A percentile compares a stretch with the other conserved stretches of the same genome.
These are phyloP conservation scores for Notiomystis cincta DNA, from an alignment of 2,113 vertebrate species.

Conservation along the genomic window DNA sequence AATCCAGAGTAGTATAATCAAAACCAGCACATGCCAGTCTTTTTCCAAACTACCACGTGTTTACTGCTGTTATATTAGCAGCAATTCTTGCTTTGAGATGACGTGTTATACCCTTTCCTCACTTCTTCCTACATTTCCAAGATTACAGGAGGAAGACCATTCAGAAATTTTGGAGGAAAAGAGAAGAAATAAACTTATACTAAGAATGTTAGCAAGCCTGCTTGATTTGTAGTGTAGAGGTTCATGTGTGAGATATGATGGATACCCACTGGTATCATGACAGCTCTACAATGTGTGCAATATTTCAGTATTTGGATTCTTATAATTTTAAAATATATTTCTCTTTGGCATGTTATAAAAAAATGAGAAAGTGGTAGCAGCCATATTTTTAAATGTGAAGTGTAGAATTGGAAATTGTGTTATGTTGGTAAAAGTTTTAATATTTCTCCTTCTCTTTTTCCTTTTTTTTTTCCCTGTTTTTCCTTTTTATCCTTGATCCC, in stretches of 20 bases:
- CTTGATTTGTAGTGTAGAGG: not conserved
- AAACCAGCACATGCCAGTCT: not conserved
- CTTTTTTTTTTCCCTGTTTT: fast-evolving
- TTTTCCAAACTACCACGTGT: not conserved
- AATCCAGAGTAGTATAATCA: not conserved
- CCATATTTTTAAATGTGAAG: not conserved
- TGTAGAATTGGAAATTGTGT: not conserved
- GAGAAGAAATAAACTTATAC: not conserved
- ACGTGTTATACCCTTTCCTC: not conserved
- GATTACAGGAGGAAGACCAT: not conserved
- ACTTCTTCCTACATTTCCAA: not conserved
- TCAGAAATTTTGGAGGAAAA: not conserved
- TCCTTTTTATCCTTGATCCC: not conserved
- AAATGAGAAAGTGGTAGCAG: not conserved
- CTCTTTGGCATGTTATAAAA: not conserved
- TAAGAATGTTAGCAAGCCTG: not conserved
- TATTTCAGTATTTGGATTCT: not conserved
- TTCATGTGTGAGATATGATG: fast-evolving
- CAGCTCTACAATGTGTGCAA: not conserved
- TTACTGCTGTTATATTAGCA: not conserved
- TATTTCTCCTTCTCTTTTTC: fast-evolving
- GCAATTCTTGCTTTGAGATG: not conserved
- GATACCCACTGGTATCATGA: not conserved
- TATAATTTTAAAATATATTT: not conserved
- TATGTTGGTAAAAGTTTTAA: not conserved